phyloP scores from a whole-genome alignment of 2,797 vertebrate species.

The Xyrichtys novacula region DNA sequence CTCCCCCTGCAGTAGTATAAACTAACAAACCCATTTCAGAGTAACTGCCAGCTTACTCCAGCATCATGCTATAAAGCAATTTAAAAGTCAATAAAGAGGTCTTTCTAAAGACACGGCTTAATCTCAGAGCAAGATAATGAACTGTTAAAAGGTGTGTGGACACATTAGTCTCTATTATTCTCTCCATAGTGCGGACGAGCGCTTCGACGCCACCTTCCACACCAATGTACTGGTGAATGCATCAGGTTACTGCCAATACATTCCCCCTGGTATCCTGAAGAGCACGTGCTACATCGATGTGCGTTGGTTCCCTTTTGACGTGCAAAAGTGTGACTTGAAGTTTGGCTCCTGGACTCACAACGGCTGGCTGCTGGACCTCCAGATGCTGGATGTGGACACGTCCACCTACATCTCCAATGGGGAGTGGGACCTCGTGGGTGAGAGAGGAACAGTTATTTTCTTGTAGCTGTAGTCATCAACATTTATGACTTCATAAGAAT shows the following conservation, averaged over 20 bases:
- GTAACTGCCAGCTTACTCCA: background rate
- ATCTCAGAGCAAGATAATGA: conserved; percentile 1
- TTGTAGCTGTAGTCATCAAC: background rate
- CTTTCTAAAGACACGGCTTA: background rate
- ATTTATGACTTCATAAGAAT: background rate
- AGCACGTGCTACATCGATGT: conserved; percentile 95
- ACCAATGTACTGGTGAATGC: conserved; percentile 94
- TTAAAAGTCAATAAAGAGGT: conserved; percentile 15
- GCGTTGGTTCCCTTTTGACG: conserved; percentile 94
- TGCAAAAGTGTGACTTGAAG: conserved; percentile 93
- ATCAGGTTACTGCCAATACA: conserved; percentile 91
- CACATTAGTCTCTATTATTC: background rate
- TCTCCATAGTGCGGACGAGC: conserved; percentile 89
- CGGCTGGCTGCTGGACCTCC: conserved; percentile 92
- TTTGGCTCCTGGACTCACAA: conserved; percentile 95
- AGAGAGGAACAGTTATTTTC: conserved; percentile 38
- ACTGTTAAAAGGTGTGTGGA: background rate
- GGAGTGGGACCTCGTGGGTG: conserved; percentile 95
- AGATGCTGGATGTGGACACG: conserved; percentile 93
- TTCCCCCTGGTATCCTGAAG: conserved; percentile 90
- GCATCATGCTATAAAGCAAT: conserved; percentile 3
- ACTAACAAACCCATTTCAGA: conserved; percentile 13
- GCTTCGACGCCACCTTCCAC: conserved; percentile 94
- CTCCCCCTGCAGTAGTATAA: background rate
- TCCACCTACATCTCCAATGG: conserved; percentile 93